Evolutionary conservation across 2,797 vertebrate species (phyloP), one percentile per base, ranked within the genome.

Genomic region (Gymnodraco acuticeps): DNA sequence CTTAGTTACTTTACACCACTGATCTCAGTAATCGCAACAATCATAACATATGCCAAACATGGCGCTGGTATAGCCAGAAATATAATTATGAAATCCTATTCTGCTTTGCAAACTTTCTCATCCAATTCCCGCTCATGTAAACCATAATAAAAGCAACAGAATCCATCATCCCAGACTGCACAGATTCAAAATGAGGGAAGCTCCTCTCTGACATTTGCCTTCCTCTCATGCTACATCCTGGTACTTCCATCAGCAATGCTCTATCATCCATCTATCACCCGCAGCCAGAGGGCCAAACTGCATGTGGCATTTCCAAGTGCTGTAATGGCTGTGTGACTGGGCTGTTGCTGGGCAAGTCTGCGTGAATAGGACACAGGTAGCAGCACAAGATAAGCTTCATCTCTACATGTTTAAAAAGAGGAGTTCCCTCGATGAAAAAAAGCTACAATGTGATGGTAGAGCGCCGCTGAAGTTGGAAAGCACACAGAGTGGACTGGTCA

Each of bases 261-360:
- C 84, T 81, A 85, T 85, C 87, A 84, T 89, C 87, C 83, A 75
- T 89, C 87, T 79, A 79, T 87, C 90, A 86, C 82, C 89, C 82
- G 82, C 90, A 91, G 91, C 89, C 90, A 91, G 64, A 84, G 90
- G 91, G 90, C 87, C 88, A 79, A 85, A 73, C 88, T 89, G 90
- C 92, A 90, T 92, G 92, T 93, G 92, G 90, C 92, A 87, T 91
- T 87, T 85, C 77, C 81, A 75, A 87, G 80, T 82, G 86, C 89
- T 78, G 81, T 90, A 87, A 92, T 90, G 91, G 90, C 93, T 92
- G 90, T 85, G 84, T 88, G 88, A 71, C 83, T 71, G 75, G 68
- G 85, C 91, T 93, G 91, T 92, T 93, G 93, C 91, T 91, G 90
- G 92, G 89, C 89, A 93, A 89, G 92, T 82, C 85, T 75, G 58